Percentiles rank a stretch among this genome's conserved stretches.
Conservation (phyloP, 2,888 invertebrate species). For the Lithosia quadra region DNA sequence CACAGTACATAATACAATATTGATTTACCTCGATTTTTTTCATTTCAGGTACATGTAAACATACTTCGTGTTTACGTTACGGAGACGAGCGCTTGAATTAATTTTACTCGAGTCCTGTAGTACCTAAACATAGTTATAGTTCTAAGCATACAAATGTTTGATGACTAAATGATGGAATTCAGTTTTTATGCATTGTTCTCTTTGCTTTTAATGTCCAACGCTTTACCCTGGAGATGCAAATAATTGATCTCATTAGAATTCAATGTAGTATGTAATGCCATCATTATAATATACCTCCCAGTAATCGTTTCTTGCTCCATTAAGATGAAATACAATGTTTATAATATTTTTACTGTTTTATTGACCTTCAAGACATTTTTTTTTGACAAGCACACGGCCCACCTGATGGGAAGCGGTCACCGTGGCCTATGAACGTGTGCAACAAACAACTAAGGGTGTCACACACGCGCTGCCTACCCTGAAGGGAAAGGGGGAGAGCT, state of each 20-base stretch:
- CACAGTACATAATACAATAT: not conserved
- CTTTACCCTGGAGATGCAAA: slow-evolving; percentile 27
- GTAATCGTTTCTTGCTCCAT: slow-evolving; percentile 14
- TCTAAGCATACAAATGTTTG: slow-evolving; percentile 37
- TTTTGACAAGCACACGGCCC: too few species aligned
- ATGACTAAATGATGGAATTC: slow-evolving; percentile 33
- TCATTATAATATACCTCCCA: slow-evolving; percentile 19
- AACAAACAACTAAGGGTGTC: too few species aligned
- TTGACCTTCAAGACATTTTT: too few species aligned
- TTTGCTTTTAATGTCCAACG: slow-evolving; percentile 19
- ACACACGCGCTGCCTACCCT: too few species aligned
- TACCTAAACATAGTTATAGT: slow-evolving; percentile 37
- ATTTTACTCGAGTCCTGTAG: slow-evolving; percentile 39
- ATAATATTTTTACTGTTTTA: slow-evolving; percentile 16
- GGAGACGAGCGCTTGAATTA: slow-evolving; percentile 35
- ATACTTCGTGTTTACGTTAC: slow-evolving; percentile 34
- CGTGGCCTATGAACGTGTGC: too few species aligned
- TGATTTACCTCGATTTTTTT: slow-evolving; percentile 27
- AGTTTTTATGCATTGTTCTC: slow-evolving; percentile 29
- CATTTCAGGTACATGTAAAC: slow-evolving; percentile 56
- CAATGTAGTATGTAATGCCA: slow-evolving; percentile 22
- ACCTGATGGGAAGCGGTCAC: too few species aligned
- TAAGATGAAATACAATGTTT: slow-evolving; percentile 23
- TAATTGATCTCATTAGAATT: slow-evolving; percentile 33
- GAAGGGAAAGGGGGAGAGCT: too few species aligned